phyloP scores from a whole-genome alignment of 2,113 vertebrate species.

The Pungitius pungitius region DNA sequence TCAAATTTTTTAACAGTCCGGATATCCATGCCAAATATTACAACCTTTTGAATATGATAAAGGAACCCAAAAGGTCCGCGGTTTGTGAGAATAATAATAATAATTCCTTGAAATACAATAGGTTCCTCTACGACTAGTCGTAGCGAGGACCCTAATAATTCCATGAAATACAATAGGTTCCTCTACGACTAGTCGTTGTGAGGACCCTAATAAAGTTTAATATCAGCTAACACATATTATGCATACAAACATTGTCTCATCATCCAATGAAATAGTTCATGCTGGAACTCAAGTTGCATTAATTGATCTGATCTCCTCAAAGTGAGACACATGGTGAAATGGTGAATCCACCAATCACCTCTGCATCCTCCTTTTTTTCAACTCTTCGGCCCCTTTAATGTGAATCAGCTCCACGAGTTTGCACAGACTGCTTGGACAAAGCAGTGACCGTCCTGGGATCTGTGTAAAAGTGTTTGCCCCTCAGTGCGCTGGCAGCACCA shows the following conservation, averaged over 20 bases:
- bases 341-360: not conserved
- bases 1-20: too few species aligned
- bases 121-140: too few species aligned
- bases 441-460: slow-evolving; percentile 36
- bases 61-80: too few species aligned
- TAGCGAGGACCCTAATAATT: too few species aligned
- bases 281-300: slow-evolving; percentile 2
- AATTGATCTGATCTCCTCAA: not conserved
- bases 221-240: not conserved
- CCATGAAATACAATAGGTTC: too few species aligned
- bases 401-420: slow-evolving; percentile 33
- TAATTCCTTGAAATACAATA: too few species aligned
- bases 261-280: too few species aligned
- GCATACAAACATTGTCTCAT: not conserved
- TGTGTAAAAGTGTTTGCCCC: slow-evolving; percentile 46
- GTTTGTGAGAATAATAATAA: too few species aligned
- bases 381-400: slow-evolving; percentile 4
- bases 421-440: slow-evolving; percentile 16
- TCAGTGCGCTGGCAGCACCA: slow-evolving; percentile 38
- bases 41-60: too few species aligned
- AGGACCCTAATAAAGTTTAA: too few species aligned
- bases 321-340: not conserved
- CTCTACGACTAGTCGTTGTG: too few species aligned
- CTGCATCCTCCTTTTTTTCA: not conserved
- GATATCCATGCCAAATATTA: too few species aligned